Evolutionary conservation across 2,797 vertebrate genomes (phyloP).

Genomic region (Iguana delicatissima): DNA sequence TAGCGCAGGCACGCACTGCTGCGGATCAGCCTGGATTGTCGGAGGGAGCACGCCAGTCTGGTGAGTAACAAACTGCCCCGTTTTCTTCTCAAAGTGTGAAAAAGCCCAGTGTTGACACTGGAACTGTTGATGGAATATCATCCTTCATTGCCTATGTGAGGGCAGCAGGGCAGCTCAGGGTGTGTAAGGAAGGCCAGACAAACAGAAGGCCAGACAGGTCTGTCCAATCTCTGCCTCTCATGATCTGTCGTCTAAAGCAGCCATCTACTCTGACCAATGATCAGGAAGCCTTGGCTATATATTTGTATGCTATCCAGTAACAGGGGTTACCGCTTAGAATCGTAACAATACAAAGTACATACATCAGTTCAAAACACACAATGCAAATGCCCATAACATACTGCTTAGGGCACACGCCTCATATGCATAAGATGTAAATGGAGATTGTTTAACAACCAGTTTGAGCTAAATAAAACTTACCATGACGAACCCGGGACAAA

Average conservation of each 20-base stretch:
- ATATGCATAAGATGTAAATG: neutral
- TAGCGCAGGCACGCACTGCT: no score
- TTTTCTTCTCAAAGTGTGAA: no score
- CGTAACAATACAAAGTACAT: neutral
- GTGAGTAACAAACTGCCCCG: no score
- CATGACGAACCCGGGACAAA: neutral
- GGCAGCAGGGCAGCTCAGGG: neutral
- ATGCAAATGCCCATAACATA: neutral
- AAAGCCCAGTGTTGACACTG: neutral
- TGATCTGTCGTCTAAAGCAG: neutral
- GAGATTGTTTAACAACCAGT: neutral
- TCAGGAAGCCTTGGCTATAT: neutral
- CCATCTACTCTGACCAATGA: neutral
- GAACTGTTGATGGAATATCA: neutral
- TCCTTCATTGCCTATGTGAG: neutral
- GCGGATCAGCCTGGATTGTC: no score
- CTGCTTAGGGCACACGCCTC: neutral
- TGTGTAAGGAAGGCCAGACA: neutral
- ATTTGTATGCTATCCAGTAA: neutral
- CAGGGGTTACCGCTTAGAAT: neutral
- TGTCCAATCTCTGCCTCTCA: neutral
- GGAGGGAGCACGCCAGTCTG: no score
- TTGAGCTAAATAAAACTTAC: constrained; percentile 15
- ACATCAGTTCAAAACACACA: neutral
- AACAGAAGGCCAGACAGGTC: neutral